These are phyloP conservation scores for Chirona hameri DNA, from an alignment of 2,888 invertebrate species.

Conservation along the genomic window DNA sequence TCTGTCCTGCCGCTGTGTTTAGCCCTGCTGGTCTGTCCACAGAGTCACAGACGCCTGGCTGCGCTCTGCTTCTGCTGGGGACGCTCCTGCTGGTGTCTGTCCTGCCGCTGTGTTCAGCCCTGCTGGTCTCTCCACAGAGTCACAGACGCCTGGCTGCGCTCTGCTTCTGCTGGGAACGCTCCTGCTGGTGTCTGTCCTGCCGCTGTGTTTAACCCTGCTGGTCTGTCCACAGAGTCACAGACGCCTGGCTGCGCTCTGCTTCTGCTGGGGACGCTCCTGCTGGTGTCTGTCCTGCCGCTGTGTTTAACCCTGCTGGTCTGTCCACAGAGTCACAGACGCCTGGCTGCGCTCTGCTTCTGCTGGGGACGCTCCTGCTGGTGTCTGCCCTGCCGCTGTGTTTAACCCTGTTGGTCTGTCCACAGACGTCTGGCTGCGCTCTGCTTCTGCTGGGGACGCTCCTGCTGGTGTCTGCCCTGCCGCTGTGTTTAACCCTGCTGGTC, in stretches of 20 bases:
- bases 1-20: too few relatives aligned
- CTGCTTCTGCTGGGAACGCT: conserved; percentile 69
- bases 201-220: too few relatives aligned
- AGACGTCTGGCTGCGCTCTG: conserved; percentile 63
- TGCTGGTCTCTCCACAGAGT: too few relatives aligned
- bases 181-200: conserved; percentile 59
- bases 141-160: conserved; percentile 59
- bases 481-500: too few relatives aligned
- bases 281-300: conserved; percentile 52
- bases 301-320: too few relatives aligned
- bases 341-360: conserved; percentile 65
- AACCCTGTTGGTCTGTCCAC: background rate
- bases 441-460: conserved; percentile 68
- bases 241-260: conserved; percentile 67
- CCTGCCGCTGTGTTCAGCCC: too few relatives aligned
- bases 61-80: conserved; percentile 65
- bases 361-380: conserved; percentile 67
- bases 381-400: too few relatives aligned
- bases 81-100: conserved; percentile 66
- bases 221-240: background rate
- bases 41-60: conserved; percentile 60
- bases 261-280: conserved; percentile 65
- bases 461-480: conserved; percentile 54
- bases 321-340: conserved; percentile 53
- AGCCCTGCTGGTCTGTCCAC: too few relatives aligned